phyloP scores from a whole-genome alignment of 2,888 invertebrate species.

The Oxycera nigricornis region DNA sequence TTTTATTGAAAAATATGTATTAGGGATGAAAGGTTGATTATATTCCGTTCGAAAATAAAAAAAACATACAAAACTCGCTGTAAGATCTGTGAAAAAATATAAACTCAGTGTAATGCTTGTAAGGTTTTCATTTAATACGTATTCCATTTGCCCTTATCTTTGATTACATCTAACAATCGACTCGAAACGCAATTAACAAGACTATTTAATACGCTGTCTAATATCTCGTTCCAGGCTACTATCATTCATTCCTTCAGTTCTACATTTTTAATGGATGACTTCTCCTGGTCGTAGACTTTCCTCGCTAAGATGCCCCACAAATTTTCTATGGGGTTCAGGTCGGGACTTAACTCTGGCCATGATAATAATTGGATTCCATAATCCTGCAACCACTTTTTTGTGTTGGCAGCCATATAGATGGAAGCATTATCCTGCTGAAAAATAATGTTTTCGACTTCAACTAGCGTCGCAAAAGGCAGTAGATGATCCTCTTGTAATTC shows the following conservation, averaged over 20 bases:
- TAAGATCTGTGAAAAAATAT: neutral
- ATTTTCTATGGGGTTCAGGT: conserved; percentile 15
- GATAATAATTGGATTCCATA: neutral
- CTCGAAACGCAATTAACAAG: neutral
- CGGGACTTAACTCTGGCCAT: neutral
- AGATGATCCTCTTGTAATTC: conserved; percentile 1
- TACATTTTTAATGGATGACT: neutral
- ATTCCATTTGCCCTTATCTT: neutral
- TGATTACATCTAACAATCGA: neutral
- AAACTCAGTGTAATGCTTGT: neutral
- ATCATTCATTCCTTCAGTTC: neutral
- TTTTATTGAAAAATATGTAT: neutral
- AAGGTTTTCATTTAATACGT: neutral
- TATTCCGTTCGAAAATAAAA: neutral
- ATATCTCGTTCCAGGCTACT: neutral
- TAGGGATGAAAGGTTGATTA: neutral
- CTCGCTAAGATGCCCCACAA: conserved; percentile 5
- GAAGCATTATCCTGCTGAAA: conserved; percentile 15
- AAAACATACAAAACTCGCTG: neutral
- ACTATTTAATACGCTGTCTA: neutral
- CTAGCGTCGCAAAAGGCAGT: neutral
- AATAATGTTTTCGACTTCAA: neutral
- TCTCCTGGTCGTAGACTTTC: too few relatives aligned
- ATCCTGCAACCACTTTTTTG: conserved; percentile 9
- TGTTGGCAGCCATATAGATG: neutral